Percentiles rank a stretch among this genome's conserved stretches.
phyloP scores from a whole-genome alignment of 2,113 vertebrate species.

The Marmota monax region DNA sequence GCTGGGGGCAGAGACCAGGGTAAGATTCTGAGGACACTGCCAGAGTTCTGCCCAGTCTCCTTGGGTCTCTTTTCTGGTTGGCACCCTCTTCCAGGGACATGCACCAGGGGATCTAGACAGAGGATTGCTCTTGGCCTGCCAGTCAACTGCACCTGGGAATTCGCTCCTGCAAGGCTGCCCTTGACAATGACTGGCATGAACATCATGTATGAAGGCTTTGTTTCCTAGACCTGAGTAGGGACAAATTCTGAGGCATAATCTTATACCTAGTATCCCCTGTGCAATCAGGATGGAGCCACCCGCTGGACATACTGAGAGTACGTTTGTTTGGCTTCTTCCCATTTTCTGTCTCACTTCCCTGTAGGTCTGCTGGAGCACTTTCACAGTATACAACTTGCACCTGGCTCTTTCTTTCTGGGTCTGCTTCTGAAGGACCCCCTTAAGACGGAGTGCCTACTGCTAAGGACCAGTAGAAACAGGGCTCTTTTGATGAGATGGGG shows the following conservation, averaged over 20 bases:
- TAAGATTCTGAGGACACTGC: background rate
- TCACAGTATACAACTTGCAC: background rate
- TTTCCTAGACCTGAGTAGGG: background rate
- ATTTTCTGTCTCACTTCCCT: background rate
- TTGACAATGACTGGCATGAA: background rate
- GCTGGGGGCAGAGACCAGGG: background rate
- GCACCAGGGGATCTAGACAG: rapidly evolving
- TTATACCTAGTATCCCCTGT: background rate
- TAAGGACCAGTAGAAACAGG: rapidly evolving
- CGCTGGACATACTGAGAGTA: background rate
- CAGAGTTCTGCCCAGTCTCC: background rate
- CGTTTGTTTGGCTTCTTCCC: too few relatives aligned
- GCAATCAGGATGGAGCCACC: background rate
- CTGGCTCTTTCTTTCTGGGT: background rate
- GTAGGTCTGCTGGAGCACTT: background rate
- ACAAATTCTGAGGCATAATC: background rate
- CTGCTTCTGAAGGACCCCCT: background rate
- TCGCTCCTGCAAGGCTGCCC: background rate
- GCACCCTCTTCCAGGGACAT: background rate
- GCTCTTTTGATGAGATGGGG: background rate
- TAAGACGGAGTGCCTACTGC: background rate
- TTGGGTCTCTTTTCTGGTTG: too few relatives aligned
- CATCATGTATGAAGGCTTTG: rapidly evolving
- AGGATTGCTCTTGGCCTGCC: too few relatives aligned
- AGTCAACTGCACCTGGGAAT: background rate